Evolutionary conservation across 2,797 vertebrate species (phyloP).

Genomic region (Phrynocephalus forsythii): DNA sequence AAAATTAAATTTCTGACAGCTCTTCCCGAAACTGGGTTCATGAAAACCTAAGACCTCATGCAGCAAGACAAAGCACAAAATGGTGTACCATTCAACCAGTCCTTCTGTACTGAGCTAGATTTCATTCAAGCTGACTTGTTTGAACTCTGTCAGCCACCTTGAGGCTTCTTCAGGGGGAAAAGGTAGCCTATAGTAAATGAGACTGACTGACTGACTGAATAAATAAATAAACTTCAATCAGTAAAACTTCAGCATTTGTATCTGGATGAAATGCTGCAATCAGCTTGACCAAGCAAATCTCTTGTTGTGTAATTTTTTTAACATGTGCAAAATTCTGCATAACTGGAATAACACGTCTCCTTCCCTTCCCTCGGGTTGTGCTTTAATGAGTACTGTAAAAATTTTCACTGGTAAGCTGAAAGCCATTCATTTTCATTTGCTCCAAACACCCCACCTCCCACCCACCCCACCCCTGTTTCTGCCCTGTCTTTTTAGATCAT

Average conservation of each 20-base stretch:
- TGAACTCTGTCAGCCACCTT: no score
- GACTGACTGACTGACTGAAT: background rate
- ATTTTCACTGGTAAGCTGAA: background rate
- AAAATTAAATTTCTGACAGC: no score
- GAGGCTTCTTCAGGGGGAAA: background rate
- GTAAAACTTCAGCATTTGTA: background rate
- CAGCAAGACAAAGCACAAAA: no score
- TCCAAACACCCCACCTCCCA: background rate
- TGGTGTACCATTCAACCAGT: no score
- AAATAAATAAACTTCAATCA: background rate
- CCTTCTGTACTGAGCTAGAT: no score
- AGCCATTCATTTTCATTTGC: background rate
- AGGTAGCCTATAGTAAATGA: background rate
- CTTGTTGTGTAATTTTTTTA: background rate
- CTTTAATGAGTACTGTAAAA: background rate
- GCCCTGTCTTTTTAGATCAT: background rate
- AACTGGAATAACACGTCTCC: background rate
- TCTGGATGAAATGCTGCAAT: background rate
- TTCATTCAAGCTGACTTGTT: no score
- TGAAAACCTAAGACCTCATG: no score
- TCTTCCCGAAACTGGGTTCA: no score
- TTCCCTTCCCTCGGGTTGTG: background rate
- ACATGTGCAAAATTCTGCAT: background rate
- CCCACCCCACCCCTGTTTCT: background rate
- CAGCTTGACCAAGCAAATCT: background rate